These are phyloP conservation scores for Acanthurus leucopareius DNA, from an alignment of 2,797 vertebrate genomes.

Conservation along the genomic window DNA sequence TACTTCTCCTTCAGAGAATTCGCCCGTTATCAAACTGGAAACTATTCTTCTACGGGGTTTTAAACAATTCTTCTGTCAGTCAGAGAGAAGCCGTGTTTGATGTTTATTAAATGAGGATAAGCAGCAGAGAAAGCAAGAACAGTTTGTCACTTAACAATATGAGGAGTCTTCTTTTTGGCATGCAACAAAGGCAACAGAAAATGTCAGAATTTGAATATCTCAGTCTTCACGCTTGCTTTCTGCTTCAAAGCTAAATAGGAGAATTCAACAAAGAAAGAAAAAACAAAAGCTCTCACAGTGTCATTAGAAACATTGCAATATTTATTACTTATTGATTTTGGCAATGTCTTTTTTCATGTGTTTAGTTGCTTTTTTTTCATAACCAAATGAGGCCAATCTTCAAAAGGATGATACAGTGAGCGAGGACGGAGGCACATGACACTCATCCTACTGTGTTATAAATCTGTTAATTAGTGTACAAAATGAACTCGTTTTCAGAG, in stretches of 20 bases:
- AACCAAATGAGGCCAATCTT: slow-evolving; percentile 56
- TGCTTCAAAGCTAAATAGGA: slow-evolving; percentile 64
- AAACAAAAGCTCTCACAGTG: slow-evolving; percentile 55
- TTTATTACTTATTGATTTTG: slow-evolving; percentile 68
- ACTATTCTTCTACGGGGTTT: slow-evolving; percentile 34
- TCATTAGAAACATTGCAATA: slow-evolving; percentile 69
- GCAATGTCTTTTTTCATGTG: slow-evolving; percentile 58
- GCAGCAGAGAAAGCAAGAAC: slow-evolving; percentile 38
- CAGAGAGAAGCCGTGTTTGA: slow-evolving; percentile 46
- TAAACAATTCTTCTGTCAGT: slow-evolving; percentile 50
- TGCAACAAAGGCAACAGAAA: slow-evolving; percentile 59
- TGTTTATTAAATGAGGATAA: slow-evolving; percentile 64
- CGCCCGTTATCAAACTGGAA: slow-evolving; percentile 51
- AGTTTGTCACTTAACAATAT: slow-evolving; percentile 55
- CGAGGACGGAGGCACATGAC: slow-evolving; percentile 51
- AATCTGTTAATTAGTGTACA: slow-evolving; percentile 76
- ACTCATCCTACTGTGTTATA: slow-evolving; percentile 55
- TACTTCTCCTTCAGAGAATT: slow-evolving; percentile 27
- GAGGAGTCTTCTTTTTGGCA: slow-evolving; percentile 45
- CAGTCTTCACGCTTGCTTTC: slow-evolving; percentile 39
- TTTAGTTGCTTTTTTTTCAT: slow-evolving; percentile 35
- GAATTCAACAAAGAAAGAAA: slow-evolving; percentile 50
- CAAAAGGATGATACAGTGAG: slow-evolving; percentile 55
- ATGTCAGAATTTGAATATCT: slow-evolving; percentile 78
- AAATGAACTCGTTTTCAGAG: slow-evolving; percentile 66